Evolutionary conservation across 2,113 vertebrate genomes (phyloP).

Genomic region (Mesocricetus auratus): DNA sequence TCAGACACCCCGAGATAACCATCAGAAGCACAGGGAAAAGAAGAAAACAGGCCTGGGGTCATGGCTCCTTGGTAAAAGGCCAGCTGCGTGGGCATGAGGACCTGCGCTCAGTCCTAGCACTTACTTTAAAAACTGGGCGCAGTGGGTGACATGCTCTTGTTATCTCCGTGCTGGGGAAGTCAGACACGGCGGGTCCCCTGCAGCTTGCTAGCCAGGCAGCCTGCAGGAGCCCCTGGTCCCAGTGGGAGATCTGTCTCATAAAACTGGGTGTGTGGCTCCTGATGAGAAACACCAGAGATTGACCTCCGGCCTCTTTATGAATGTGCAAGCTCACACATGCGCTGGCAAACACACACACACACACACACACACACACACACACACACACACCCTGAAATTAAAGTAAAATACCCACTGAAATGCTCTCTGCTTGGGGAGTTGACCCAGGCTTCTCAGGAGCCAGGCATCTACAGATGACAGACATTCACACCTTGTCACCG

Average conservation of each 20-base stretch:
- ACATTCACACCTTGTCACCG: neutral
- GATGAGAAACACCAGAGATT: too few relatives aligned
- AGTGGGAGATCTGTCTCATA: neutral
- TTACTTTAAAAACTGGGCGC: neutral
- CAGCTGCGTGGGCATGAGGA: neutral
- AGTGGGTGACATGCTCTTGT: neutral
- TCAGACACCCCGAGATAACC: neutral
- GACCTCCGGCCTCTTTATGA: neutral
- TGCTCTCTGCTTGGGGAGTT: neutral
- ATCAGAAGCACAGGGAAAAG: neutral
- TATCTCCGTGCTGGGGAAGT: neutral
- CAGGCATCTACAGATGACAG: slow-evolving; percentile 1
- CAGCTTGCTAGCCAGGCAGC: neutral
- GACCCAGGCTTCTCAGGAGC: slow-evolving; percentile 9
- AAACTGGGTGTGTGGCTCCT: neutral
- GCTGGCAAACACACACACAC: neutral
- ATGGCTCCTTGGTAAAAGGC: neutral
- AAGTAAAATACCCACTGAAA: neutral
- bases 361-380: neutral
- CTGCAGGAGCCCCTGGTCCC: neutral
- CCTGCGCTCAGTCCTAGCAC: neutral
- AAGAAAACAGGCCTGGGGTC: neutral
- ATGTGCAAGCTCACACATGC: neutral
- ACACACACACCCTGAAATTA: neutral
- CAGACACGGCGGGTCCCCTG: neutral